These are phyloP conservation scores for Macroramphosus scolopax DNA, from an alignment of 2,797 vertebrate species.

Conservation along the genomic window DNA sequence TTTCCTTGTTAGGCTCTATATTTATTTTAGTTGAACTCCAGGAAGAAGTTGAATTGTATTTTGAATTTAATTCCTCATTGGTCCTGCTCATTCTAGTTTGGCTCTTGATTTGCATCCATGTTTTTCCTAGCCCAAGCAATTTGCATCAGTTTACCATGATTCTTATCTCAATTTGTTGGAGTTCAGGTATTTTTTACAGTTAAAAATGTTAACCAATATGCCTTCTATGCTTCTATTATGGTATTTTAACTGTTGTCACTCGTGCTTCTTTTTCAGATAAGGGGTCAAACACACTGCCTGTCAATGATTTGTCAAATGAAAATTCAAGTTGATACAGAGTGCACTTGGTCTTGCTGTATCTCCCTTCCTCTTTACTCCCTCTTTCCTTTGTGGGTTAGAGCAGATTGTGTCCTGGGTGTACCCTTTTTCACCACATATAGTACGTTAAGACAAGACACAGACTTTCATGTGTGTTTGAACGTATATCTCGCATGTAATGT, in stretches of 20 bases:
- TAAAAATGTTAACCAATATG: too few relatives aligned
- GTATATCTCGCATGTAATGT: conserved; percentile 6
- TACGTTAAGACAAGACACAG: conserved; percentile 2
- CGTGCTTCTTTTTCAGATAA: too few relatives aligned
- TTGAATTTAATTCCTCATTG: not conserved
- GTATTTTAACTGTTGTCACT: too few relatives aligned
- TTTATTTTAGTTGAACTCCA: not conserved
- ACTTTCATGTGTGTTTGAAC: not conserved
- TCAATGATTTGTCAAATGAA: conserved; percentile 41
- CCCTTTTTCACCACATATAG: conserved; percentile 5
- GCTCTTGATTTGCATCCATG: conserved; percentile 5
- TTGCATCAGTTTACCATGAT: conserved; percentile 1
- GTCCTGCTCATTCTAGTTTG: not conserved
- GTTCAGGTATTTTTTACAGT: too few relatives aligned
- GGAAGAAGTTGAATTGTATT: too few relatives aligned
- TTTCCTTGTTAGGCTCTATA: too few relatives aligned
- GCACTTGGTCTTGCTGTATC: not conserved
- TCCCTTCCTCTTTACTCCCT: conserved; percentile 17
- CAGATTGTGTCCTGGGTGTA: conserved; percentile 5
- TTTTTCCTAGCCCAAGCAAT: not conserved
- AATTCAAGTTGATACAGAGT: conserved; percentile 10
- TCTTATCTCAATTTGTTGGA: too few relatives aligned
- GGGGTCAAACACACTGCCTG: conserved; percentile 3
- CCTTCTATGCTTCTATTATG: too few relatives aligned
- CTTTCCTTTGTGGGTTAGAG: conserved; percentile 23